phyloP scores from a whole-genome alignment of 2,797 vertebrate species.

The Harpagifer antarcticus region DNA sequence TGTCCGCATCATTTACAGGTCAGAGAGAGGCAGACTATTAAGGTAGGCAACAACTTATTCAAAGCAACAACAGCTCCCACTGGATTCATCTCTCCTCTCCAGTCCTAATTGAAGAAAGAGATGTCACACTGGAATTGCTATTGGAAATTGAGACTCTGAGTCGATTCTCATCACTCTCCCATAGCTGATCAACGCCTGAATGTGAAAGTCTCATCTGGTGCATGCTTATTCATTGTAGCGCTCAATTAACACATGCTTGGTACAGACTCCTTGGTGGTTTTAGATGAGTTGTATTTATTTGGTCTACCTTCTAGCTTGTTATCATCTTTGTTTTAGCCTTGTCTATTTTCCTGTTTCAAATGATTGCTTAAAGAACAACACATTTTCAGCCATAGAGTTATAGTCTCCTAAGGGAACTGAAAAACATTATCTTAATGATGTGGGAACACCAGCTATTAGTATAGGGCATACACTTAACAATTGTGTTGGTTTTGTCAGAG shows the following conservation, averaged over 20 bases:
- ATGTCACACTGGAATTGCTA: constrained; percentile 78
- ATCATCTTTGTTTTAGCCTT: constrained; percentile 10
- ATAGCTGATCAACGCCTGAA: constrained; percentile 67
- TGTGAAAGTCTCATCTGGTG: constrained; percentile 65
- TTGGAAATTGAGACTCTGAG: constrained; percentile 74
- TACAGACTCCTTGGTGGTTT: constrained; percentile 55
- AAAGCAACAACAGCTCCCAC: constrained; percentile 66
- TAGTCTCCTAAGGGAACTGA: neutral
- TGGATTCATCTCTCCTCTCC: constrained; percentile 66
- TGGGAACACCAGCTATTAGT: neutral
- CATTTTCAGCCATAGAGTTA: neutral
- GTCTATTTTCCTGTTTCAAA: constrained; percentile 21
- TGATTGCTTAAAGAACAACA: neutral
- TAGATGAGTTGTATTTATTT: constrained; percentile 42
- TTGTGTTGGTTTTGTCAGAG: constrained; percentile 1
- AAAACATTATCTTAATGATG: neutral
- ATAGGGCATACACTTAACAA: neutral
- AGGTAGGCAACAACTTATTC: constrained; percentile 70
- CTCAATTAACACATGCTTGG: constrained; percentile 73
- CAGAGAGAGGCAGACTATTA: constrained; percentile 65
- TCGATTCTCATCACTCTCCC: constrained; percentile 79
- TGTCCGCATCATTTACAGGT: constrained; percentile 67
- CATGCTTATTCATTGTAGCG: constrained; percentile 71
- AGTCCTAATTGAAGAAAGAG: constrained; percentile 73
- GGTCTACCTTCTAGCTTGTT: constrained; percentile 5